phyloP scores from a whole-genome alignment of 1,140 invertebrate genomes.

The Pantala flavescens region DNA sequence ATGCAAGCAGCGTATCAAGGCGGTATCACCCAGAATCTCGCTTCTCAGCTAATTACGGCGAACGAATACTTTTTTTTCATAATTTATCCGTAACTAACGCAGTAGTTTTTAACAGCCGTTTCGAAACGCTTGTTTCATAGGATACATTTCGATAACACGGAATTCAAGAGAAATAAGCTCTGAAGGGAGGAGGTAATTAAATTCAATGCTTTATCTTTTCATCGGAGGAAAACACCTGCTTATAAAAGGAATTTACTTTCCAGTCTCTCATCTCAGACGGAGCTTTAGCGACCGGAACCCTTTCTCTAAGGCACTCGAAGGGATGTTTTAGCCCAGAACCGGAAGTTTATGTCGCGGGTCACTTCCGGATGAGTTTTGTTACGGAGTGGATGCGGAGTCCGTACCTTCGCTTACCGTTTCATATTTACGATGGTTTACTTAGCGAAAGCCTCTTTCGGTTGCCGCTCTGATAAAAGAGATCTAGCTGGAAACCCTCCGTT shows the following conservation, averaged over 20 bases:
- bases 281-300: conserved; percentile 2
- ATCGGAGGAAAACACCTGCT: too few relatives aligned
- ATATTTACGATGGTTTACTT: too few relatives aligned
- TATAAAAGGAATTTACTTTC: neutral
- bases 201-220: neutral
- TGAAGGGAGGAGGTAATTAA: neutral
- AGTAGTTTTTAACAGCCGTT: neutral
- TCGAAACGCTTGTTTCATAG: neutral
- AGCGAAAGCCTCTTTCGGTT: too few relatives aligned
- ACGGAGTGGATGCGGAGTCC: neutral
- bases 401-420: too few relatives aligned
- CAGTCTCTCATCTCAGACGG: neutral
- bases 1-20: neutral
- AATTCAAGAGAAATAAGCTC: neutral
- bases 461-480: too few relatives aligned
- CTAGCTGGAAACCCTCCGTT: too few relatives aligned
- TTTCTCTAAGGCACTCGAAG: neutral
- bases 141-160: neutral
- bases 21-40: neutral
- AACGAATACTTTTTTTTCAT: neutral
- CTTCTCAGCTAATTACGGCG: neutral
- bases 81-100: neutral
- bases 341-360: conserved; percentile 7
- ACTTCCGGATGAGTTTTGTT: conserved; percentile 11
- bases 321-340: conserved; percentile 13